These are phyloP conservation scores for Centropyge bicolor DNA, from an alignment of 2,797 vertebrate species.

Conservation along the genomic window DNA sequence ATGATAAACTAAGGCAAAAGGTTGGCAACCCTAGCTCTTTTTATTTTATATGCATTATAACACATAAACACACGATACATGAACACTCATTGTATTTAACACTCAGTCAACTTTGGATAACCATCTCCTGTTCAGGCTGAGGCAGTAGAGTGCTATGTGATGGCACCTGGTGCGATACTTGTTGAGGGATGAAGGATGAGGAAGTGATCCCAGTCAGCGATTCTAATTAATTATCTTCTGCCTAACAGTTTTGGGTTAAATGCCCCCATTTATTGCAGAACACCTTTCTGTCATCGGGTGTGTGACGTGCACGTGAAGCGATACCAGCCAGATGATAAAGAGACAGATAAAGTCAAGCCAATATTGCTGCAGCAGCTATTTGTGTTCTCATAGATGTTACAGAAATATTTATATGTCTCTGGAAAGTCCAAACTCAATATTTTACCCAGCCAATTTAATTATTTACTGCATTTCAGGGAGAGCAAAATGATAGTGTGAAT, in stretches of 20 bases:
- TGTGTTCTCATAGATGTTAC: conserved; percentile 60
- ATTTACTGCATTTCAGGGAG: conserved; percentile 60
- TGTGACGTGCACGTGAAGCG: conserved; percentile 21
- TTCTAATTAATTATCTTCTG: conserved; percentile 34
- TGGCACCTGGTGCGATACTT: conserved; percentile 16
- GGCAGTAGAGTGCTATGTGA: conserved; percentile 21
- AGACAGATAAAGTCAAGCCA: conserved; percentile 36
- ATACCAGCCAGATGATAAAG: conserved; percentile 30
- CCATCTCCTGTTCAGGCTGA: conserved; percentile 10
- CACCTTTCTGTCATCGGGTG: conserved; percentile 18
- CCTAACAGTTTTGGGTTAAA: background rate
- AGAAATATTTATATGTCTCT: conserved; percentile 70
- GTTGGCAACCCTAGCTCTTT: no score
- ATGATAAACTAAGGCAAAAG: background rate
- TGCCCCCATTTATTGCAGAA: conserved; percentile 12
- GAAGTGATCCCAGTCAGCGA: conserved; percentile 21
- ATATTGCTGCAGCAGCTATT: conserved; percentile 50
- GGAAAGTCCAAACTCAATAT: conserved; percentile 67
- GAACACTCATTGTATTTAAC: background rate
- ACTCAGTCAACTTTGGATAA: conserved; percentile 21
- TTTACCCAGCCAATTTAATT: conserved; percentile 68
- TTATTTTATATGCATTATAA: no score
- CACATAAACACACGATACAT: background rate
- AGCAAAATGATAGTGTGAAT: conserved; percentile 59
- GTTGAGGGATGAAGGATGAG: conserved; percentile 23